phyloP scores from a whole-genome alignment of 2,797 vertebrate species.

The Toxotes lorentzi region DNA sequence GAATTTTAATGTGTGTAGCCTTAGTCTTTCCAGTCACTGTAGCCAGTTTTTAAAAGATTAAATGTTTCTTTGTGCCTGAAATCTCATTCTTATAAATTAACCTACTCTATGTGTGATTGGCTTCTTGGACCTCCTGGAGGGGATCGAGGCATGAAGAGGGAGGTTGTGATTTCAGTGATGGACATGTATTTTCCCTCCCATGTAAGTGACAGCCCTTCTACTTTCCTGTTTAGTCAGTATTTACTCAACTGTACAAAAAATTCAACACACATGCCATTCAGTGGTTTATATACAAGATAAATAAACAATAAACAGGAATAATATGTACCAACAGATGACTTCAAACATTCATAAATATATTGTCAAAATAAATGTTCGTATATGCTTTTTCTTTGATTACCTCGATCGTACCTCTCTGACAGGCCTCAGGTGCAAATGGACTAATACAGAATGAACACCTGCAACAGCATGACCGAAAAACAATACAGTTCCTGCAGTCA shows the following conservation, averaged over 20 bases:
- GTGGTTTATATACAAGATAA: conserved; percentile 41
- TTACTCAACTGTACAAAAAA: not conserved
- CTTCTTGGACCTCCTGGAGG: conserved; percentile 17
- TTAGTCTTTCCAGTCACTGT: not conserved
- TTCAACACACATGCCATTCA: not conserved
- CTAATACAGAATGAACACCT: conserved; percentile 71
- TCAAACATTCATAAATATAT: conserved; percentile 40
- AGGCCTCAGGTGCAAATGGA: conserved; percentile 45
- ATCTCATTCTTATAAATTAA: too few species aligned
- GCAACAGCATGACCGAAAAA: conserved; percentile 42
- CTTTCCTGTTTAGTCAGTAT: not conserved
- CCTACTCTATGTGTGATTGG: conserved; percentile 3
- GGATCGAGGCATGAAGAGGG: conserved; percentile 51
- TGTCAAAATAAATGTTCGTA: conserved; percentile 10
- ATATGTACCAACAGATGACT: not conserved
- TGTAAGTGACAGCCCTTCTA: conserved; percentile 27
- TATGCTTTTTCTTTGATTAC: not conserved
- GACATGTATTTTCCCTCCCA: conserved; percentile 28
- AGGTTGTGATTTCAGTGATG: conserved; percentile 37
- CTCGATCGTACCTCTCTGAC: not conserved
- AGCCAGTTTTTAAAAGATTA: not conserved
- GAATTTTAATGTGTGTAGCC: too few species aligned
- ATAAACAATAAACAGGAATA: conserved; percentile 29
- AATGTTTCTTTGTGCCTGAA: not conserved
- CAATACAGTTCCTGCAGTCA: not conserved